phyloP scores from a whole-genome alignment of 37 sponge, comb jelly and placozoan genomes.

The Oopsacas minuta region DNA sequence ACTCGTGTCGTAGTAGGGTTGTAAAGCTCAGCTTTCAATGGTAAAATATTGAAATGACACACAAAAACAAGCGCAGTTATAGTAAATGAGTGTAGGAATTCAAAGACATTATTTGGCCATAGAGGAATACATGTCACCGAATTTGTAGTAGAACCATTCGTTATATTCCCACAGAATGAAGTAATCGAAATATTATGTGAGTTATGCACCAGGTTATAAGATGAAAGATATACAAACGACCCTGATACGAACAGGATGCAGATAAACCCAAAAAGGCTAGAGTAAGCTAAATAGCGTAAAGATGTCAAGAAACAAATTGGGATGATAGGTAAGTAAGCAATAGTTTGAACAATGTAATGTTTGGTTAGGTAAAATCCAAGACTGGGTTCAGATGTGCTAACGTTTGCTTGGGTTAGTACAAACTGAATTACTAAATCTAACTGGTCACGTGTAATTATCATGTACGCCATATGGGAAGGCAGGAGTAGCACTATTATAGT shows the following conservation, averaged over 20 bases:
- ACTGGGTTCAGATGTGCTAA: background rate
- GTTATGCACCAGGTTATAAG: background rate
- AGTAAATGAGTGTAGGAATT: background rate
- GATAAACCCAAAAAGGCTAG: constrained; percentile 40
- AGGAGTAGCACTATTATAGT: constrained; percentile 41
- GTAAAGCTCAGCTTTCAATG: constrained; percentile 51
- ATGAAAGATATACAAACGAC: background rate
- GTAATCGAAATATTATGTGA: background rate
- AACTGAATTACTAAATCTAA: constrained; percentile 18
- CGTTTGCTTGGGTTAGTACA: background rate
- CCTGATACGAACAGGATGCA: constrained; percentile 15
- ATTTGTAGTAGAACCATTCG: background rate
- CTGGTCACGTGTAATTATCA: constrained; percentile 71
- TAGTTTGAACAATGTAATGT: constrained; percentile 21
- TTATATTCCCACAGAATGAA: background rate
- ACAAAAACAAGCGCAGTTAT: constrained; percentile 28
- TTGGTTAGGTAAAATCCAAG: background rate
- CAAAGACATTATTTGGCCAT: background rate
- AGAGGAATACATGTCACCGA: background rate
- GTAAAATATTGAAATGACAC: constrained; percentile 66
- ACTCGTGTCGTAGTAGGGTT: constrained; percentile 18
- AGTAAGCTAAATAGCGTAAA: constrained; percentile 41
- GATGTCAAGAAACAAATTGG: constrained; percentile 44
- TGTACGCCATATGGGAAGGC: constrained; percentile 58
- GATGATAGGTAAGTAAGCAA: constrained; percentile 60